These are phyloP conservation scores for Lepidocyrtinus sp. DNA, from an alignment of 2,888 invertebrate species.

Conservation along the genomic window DNA sequence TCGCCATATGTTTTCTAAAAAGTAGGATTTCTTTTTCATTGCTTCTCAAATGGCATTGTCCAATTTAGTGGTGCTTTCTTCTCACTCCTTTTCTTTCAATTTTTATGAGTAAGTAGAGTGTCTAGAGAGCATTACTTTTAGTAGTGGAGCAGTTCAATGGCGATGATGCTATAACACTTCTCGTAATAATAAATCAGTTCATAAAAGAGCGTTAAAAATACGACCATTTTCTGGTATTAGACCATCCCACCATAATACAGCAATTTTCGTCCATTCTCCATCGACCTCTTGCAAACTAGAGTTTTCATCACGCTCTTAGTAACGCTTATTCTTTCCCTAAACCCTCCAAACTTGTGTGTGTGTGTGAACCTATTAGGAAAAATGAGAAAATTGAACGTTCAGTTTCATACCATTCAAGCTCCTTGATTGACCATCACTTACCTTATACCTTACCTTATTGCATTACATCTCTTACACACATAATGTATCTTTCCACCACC, in stretches of 20 bases:
- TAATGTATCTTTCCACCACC: not conserved
- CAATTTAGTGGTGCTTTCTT: not conserved
- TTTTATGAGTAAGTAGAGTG: conserved; percentile 11
- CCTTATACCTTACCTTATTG: conserved; percentile 28
- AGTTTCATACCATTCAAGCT: conserved; percentile 33
- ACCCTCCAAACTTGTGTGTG: not conserved
- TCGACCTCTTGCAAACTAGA: not conserved
- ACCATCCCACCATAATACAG: not conserved
- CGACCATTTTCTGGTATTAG: not conserved
- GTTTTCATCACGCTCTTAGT: not conserved
- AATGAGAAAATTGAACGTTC: not conserved
- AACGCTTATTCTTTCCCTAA: not conserved
- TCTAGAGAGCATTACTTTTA: conserved; percentile 34
- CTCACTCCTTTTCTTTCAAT: conserved; percentile 11
- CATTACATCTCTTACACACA: conserved; percentile 27
- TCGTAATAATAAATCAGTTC: conserved; percentile 54
- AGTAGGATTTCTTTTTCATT: not conserved
- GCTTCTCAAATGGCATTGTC: not conserved
- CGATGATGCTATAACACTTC: conserved; percentile 27
- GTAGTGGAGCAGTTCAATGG: conserved; percentile 33
- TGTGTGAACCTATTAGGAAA: conserved; percentile 11
- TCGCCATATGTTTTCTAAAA: not conserved
- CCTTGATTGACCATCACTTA: conserved; percentile 37
- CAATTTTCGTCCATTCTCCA: not conserved
- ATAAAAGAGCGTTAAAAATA: conserved; percentile 42